Base-by-base conservation (phyloP, 2,113 vertebrate genomes). In the Chaenogobius annularis region DNA sequence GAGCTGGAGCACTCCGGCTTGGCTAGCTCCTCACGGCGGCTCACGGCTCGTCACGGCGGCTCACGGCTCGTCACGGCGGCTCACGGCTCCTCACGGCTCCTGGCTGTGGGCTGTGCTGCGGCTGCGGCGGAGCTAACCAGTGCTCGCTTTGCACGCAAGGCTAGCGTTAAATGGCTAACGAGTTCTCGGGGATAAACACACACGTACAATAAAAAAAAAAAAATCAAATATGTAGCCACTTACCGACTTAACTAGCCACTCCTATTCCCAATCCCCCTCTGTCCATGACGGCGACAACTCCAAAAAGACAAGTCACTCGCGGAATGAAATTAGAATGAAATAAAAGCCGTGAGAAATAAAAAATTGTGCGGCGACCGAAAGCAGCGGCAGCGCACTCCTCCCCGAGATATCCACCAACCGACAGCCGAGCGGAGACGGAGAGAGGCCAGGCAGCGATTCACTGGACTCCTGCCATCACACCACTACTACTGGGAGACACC, bases 391-490 rank as follows among this genome's bases (percentile, higher is more conserved):
- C 78, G 82, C 84, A 82, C 90, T 7, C 26, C 37, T 91, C 87
- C 87, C 88, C 82, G 70, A 89, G 85, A 91, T 90, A 93, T 89
- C 92, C 93, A 89, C 44, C 44, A 46, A 46, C 44, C 44, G 15
- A 75, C 87, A 86, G 87, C 77, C 84, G 89, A 91, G 86, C 85
- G 80, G 82, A 35, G 35, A 89, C 85, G 80, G 83, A 90, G 89
- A 86, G 85, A 93, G 91, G 91, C 91, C 92, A 9, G 37, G 37
- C 37, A 90, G 92, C 83, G 76, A 88, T 80, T 92, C 91, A 93
- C 91, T 93, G 92, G 91, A 93, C 91, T 88, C 84, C 87, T 91
- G 93, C 93, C 93, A 91, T 92, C 91, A 90, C 91, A 88, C 91
- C 92, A 4, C 26, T 31, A 90, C 89, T 91, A 88, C 91, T 88